Base-by-base conservation (phyloP, 2,113 vertebrate genomes). In the Ailuropoda melanoleuca region DNA sequence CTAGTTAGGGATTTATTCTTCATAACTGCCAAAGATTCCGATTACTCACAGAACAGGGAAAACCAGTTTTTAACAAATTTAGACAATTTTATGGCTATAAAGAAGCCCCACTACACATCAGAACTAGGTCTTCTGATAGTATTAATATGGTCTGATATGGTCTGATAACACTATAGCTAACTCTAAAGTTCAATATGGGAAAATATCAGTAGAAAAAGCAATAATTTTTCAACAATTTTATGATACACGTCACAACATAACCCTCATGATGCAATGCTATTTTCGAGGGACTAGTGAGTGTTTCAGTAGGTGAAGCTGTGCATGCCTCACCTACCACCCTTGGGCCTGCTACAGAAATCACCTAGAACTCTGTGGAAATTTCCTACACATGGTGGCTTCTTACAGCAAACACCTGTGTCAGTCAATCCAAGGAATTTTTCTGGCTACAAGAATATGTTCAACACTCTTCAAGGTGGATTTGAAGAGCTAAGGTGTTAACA, bases 11-110 rank as follows among this genome's bases (percentile, higher is more conserved):
- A 94, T 50, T 68, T 53, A 26, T 37, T 72, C 43, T 60, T 87
- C 50, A 78, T 64, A 86, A 84, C 15, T 90, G 24, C 24, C 78
- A 83, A 80, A 74, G 9, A 74, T 64, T 56, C 39, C 43, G 18
- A 56, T 80, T 88, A 62, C 46, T 94, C 81, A 88, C 50, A 88
- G 31, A 66, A 98, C 90, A 97, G n/a, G 31, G 46, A 92, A 94
- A 86, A 23, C 2, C 48, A 70, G 39, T 89, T 88, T 97, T 95
- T 82, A 91, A 74, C 11, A 88, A 88, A n/a, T 85, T 88, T 83
- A 34, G 50, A 83, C 64, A 66, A 91, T 53, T 88, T 55, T 66
- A 62, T 83, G 4, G 72, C n/a, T 80, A 81, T 43, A 82, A 97
- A 74, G 86, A 96, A 94, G 48, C 17, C 15, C 66, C 37, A 86